Percentiles rank a stretch among this genome's conserved stretches.
Conservation (phyloP, 2,888 invertebrate genomes). For the Volucella zonaria region DNA sequence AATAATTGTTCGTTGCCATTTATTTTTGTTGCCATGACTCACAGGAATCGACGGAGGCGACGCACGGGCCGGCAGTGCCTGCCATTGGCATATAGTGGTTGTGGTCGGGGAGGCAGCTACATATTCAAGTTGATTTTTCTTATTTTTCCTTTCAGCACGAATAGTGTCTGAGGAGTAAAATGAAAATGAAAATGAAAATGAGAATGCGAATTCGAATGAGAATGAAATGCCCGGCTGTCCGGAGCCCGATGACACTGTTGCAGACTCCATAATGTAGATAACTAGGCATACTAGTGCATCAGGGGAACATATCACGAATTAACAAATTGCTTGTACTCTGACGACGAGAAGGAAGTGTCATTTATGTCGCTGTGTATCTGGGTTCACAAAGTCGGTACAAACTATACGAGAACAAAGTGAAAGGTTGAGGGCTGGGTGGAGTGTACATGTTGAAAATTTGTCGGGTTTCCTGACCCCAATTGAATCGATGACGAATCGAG, state of each 20-base stretch:
- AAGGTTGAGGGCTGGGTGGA: not conserved
- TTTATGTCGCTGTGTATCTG: not conserved
- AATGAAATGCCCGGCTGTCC: constrained; percentile 46
- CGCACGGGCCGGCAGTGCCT: no score
- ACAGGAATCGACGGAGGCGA: constrained; percentile 32
- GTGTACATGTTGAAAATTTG: constrained; percentile 20
- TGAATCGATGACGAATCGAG: not conserved
- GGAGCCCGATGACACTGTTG: constrained; percentile 60
- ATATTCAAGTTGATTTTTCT: constrained; percentile 34
- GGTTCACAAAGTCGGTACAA: no score
- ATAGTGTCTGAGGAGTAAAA: constrained; percentile 49
- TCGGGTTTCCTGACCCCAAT: constrained; percentile 22
- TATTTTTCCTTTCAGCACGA: constrained; percentile 13
- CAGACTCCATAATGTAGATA: constrained; percentile 41
- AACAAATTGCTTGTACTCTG: constrained; percentile 22
- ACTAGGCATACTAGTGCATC: not conserved
- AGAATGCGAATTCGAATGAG: constrained; percentile 50
- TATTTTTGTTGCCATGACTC: constrained; percentile 73
- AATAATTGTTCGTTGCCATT: constrained; percentile 56
- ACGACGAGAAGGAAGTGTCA: constrained; percentile 34
- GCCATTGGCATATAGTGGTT: constrained; percentile 6
- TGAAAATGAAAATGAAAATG: constrained; percentile 36
- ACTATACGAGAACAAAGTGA: not conserved
- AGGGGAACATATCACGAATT: constrained; percentile 40
- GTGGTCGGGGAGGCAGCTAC: constrained; percentile 21